Percentiles rank a stretch among this genome's conserved stretches.
These are phyloP conservation scores for Hoplodrina blanda DNA, from an alignment of 2,888 invertebrate species.

Conservation along the genomic window DNA sequence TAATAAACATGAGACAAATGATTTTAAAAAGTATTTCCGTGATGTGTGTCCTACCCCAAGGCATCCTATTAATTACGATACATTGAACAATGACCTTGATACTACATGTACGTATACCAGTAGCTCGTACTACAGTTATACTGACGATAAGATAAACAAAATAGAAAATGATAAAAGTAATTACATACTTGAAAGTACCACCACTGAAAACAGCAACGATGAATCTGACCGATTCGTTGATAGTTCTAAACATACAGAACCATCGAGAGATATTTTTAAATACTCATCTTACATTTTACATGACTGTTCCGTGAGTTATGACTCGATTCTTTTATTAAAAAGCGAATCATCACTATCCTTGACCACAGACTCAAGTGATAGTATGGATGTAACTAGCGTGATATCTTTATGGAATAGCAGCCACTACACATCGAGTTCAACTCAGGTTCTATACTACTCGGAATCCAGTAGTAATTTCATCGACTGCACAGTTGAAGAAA, in stretches of 20 bases:
- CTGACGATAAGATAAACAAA: background rate
- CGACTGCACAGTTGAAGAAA: slow-evolving; percentile 42
- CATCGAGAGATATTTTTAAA: background rate
- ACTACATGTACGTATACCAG: slow-evolving; percentile 17
- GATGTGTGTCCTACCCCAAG: slow-evolving; percentile 2
- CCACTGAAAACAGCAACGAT: background rate
- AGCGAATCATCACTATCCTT: slow-evolving; percentile 72
- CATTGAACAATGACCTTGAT: slow-evolving; percentile 20
- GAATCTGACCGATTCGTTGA: slow-evolving; percentile 2
- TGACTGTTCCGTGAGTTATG: slow-evolving; percentile 59
- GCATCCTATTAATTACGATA: slow-evolving; percentile 11
- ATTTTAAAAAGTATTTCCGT: slow-evolving; percentile 34
- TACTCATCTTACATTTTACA: slow-evolving; percentile 10
- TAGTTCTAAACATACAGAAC: slow-evolving; percentile 14
- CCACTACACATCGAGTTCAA: slow-evolving; percentile 56
- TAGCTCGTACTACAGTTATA: slow-evolving; percentile 13
- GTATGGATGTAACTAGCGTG: slow-evolving; percentile 65
- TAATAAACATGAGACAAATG: slow-evolving; percentile 10
- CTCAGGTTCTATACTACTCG: slow-evolving; percentile 58
- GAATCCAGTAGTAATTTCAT: slow-evolving; percentile 33
- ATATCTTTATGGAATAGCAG: slow-evolving; percentile 64
- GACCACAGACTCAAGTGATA: slow-evolving; percentile 51
- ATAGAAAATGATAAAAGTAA: slow-evolving; percentile 22
- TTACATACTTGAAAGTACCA: background rate
- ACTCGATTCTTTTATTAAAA: slow-evolving; percentile 65